Base-by-base conservation (phyloP, 2,888 invertebrate species). In the Drosophila ustulata region DNA sequence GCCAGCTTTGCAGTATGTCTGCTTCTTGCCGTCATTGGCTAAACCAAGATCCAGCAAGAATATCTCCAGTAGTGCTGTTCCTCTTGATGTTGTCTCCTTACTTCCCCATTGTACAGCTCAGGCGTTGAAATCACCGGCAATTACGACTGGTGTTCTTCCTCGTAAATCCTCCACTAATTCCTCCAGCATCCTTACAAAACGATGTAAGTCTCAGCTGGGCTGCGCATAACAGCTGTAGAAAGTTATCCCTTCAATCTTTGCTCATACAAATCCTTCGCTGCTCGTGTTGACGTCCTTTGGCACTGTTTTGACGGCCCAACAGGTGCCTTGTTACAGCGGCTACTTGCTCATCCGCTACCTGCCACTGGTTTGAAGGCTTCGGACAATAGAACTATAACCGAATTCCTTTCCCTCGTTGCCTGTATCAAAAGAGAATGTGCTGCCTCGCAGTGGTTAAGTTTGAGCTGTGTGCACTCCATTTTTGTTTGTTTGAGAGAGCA, bases 361-460 rank as follows among this genome's bases (percentile, higher is more conserved):
- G 41, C 11, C 3, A 18, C 23, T 6, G 25, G 23, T n/a, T 28
- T 39, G 18, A 59, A 47, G 4, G 53, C 59, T n/a, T 64, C 56
- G 32, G 47, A 37, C 8, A 64, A 41, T 3, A 64, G 23, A 1
- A 32, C 56, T 11, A 57, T 37, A 4, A 64, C 52, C 5, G 18
- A 18, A 18, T 18, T 18, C 18, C 18, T 18, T 18, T 18, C 18
- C 18, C 18, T 18, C 18, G 18, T 23, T 6, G 28, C 55, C 39
- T 69, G 63, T 25, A 23, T 45, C 23, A 66, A 25, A 1, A 66
- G 43, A 25, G 41, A 41, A 59, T 43, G 25, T 64, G 58, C 2
- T 64, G 18, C 18, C 18, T 18, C 18, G 18, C 18, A 18, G 18
- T 18, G 18, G 18, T 18, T 18, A 18, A 18, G 34, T 13, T 59